These are phyloP conservation scores for Corydoras maculifer DNA, from an alignment of 2,113 vertebrate genomes.

Conservation along the genomic window DNA sequence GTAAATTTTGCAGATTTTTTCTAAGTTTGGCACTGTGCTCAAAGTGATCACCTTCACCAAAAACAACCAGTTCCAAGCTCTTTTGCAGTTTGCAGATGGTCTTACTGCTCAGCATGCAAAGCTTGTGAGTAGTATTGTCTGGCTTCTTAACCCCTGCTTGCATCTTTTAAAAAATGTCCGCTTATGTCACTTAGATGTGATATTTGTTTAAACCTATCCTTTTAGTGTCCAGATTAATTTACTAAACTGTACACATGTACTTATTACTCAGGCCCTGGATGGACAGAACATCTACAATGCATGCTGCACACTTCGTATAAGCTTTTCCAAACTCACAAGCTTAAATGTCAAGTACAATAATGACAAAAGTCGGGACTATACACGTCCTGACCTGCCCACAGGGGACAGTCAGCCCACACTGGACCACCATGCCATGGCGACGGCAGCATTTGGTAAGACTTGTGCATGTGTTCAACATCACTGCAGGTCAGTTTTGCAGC, in stretches of 20 bases:
- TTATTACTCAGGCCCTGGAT: slow-evolving; percentile 75
- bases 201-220: too few relatives aligned
- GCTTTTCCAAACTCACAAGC: slow-evolving; percentile 90
- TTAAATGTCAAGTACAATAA: slow-evolving; percentile 97
- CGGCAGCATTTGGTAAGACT: slow-evolving; percentile 82
- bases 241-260: neutral
- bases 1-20: slow-evolving; percentile 77
- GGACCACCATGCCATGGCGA: slow-evolving; percentile 82
- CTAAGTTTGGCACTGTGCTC: slow-evolving; percentile 89
- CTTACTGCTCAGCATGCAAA: slow-evolving; percentile 85
- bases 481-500: too few relatives aligned
- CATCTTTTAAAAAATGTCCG: too few relatives aligned
- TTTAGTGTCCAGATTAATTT: neutral
- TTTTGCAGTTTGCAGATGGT: slow-evolving; percentile 85
- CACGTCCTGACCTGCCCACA: slow-evolving; percentile 85
- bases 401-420: slow-evolving; percentile 81
- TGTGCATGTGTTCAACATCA: too few relatives aligned
- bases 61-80: slow-evolving; percentile 92
- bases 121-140: slow-evolving; percentile 66
- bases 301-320: slow-evolving; percentile 90
- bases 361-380: slow-evolving; percentile 91
- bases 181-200: slow-evolving; percentile 27
- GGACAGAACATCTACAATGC: slow-evolving; percentile 97
- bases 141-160: too few relatives aligned
- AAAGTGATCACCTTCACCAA: slow-evolving; percentile 96